Evolutionary conservation across 2,888 invertebrate genomes (phyloP), one percentile per base, ranked within the genome.

Genomic region (Syrista parreyssii): DNA sequence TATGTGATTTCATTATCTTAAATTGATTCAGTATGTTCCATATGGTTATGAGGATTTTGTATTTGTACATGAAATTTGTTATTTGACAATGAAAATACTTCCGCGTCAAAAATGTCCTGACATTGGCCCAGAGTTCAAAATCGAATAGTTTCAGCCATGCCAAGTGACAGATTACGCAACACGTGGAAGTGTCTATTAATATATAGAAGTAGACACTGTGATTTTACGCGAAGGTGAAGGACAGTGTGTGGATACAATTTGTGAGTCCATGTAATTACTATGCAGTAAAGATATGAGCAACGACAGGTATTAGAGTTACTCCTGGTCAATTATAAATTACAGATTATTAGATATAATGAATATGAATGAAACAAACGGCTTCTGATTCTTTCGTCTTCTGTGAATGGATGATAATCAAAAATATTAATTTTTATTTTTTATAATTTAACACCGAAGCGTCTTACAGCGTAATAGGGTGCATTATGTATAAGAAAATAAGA

Each of bases 91-190:
- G 23, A 55, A 55, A 23, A 23, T 15, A 55, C 9, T 55, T 55
- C 23, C 23, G 55, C 23, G 74, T 35, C 40, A 30, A 77, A 78
- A 79, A 85, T 85, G 73, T 77, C 75, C 35, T 84, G 85, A 84
- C 86, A 86, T 85, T 86, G 88, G 83, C 87, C 84, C 83, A 84
- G 82, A 85, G 87, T 79, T 83, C 82, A 84, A 84, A 88, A 85
- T 81, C 84, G 83, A 82, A 85, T 81, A 79, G 55, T 74, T 74
- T 33, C 6, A 74, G 30, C 33, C 23, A 40, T 74, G 74, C 74
- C 74, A 74, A 35, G 36, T 32, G 31, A n/a, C 74, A n/a, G 9
- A 33, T 74, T 74, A 33, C 74, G 74, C 23, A 74, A 76, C 69
- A 68, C 75, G 81, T 84, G 89, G 35, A 77, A 55, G 69, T 35